Base-by-base conservation (phyloP, 1,140 invertebrate species). In the Caerostris darwini region DNA sequence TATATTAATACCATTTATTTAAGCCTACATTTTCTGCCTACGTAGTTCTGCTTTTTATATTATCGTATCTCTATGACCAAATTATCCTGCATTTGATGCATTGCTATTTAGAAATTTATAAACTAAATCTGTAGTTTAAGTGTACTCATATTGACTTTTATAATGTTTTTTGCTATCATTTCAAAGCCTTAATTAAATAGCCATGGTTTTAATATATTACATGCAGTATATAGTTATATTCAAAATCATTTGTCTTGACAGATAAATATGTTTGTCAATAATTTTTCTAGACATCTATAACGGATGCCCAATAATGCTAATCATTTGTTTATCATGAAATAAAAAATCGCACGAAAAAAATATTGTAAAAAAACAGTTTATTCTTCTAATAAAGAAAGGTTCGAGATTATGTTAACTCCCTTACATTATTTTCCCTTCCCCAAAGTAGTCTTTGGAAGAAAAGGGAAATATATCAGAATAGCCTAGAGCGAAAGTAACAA, bases 401-500 rank as follows among this genome's bases (percentile, higher is more conserved):
- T 71, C 19, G 19, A 71, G 69, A 71, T 71, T 34, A 71, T 50
- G 19, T 71, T 71, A 10, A 69, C 17, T n/a, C 19, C 17, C 17
- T 67, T 19, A 6, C 5, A 14, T 69, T 19, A 0, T 50, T 14
- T 54, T 82, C 53, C 8, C 4, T 54, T 56, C 8, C 5, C 5
- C 19, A 69, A 69, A 19, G 1, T 7, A n/a, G 17, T 5, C 17
- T 69, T 69, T 14, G 67, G 17, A 69, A 50, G 34, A n/a, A 82
- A 50, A 82, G 10, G 54, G 56, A 83, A 83, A 83, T 56, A 83
- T 54, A 54, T 83, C 82, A 58, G 56, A 58, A 12, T 71, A 34
- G 34, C 69, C 69, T 71, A 53, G 34, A 71, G 69, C 69, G 58
- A 87, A 87, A 87, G 56, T 87, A 19, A 56, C 58, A 59, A 87